Conservation (phyloP, 2,113 vertebrate species). For the Clarias batrachus region DNA sequence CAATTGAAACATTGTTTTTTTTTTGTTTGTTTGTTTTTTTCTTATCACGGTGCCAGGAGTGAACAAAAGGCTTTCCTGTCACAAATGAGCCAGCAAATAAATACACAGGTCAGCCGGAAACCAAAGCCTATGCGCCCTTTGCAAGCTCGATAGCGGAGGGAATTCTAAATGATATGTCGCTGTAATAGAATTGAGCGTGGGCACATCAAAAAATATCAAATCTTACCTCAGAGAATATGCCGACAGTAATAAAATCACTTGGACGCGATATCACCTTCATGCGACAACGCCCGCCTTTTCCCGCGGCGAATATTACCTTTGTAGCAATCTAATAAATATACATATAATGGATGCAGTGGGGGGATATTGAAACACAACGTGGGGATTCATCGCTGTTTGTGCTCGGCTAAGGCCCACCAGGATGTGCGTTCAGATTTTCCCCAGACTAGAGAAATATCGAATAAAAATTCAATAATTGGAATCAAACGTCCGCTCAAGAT, state of each 20-base stretch:
- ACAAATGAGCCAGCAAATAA: conserved; percentile 17
- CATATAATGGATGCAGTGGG: conserved; percentile 76
- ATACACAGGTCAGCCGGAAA: conserved; percentile 43
- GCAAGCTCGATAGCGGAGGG: conserved; percentile 51
- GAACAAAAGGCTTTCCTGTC: conserved; percentile 13
- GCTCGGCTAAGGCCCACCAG: conserved; percentile 61
- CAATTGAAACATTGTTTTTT: background rate
- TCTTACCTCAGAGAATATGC: conserved; percentile 75
- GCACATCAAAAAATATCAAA: conserved; percentile 75
- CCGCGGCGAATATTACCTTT: conserved; percentile 80
- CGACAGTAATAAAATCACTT: conserved; percentile 78
- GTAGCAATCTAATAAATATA: conserved; percentile 82
- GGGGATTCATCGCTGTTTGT: conserved; percentile 79
- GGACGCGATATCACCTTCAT: conserved; percentile 78
- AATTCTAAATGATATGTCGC: conserved; percentile 68
- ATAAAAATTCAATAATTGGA: conserved; percentile 46
- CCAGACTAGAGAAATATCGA: conserved; percentile 35
- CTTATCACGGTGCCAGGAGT: background rate
- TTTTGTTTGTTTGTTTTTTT: background rate
- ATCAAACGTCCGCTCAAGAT: conserved; percentile 36
- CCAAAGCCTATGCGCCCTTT: conserved; percentile 31
- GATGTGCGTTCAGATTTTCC: conserved; percentile 41
- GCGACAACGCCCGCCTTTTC: conserved; percentile 74
- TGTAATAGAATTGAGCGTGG: conserved; percentile 77
- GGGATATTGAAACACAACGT: conserved; percentile 80